Conservation (phyloP, 2,797 vertebrate species). For the Rhinichthys osculus region DNA sequence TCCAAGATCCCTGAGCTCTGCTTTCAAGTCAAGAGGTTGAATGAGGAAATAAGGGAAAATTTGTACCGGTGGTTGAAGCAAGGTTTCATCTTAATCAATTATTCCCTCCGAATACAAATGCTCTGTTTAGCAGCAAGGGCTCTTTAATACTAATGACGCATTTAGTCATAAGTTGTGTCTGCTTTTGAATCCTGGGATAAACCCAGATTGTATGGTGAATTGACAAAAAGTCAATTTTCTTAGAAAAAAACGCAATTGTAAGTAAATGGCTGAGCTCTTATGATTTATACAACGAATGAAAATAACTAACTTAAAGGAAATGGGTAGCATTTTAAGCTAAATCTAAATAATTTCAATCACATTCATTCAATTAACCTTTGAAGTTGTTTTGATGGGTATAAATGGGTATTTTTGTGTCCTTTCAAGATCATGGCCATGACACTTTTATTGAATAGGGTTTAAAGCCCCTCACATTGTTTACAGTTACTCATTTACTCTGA, state of each 20-base stretch:
- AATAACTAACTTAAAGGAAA: background rate
- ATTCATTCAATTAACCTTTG: background rate
- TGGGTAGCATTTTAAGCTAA: background rate
- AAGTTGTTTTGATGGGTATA: conserved; percentile 29
- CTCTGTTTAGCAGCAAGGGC: conserved; percentile 61
- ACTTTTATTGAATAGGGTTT: background rate
- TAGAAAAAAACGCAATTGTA: background rate
- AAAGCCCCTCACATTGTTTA: background rate
- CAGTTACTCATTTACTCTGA: conserved; percentile 22
- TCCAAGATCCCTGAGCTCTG: background rate
- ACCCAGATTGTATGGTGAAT: background rate
- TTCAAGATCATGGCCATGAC: conserved; percentile 21
- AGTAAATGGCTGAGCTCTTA: background rate
- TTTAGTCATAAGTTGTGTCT: conserved; percentile 72
- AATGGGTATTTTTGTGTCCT: background rate
- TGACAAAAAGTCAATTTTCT: conserved; percentile 7
- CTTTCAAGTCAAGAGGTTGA: background rate
- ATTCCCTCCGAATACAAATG: conserved; percentile 55
- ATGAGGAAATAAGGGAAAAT: conserved; percentile 42
- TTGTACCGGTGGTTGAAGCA: conserved; percentile 64
- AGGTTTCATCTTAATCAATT: conserved; percentile 63
- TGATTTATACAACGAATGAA: background rate
- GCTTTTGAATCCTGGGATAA: background rate
- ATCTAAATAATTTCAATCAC: background rate
- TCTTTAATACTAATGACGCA: conserved; percentile 70